Base-by-base conservation (phyloP, 2,113 vertebrate genomes). In the Todiramphus saurophagus region DNA sequence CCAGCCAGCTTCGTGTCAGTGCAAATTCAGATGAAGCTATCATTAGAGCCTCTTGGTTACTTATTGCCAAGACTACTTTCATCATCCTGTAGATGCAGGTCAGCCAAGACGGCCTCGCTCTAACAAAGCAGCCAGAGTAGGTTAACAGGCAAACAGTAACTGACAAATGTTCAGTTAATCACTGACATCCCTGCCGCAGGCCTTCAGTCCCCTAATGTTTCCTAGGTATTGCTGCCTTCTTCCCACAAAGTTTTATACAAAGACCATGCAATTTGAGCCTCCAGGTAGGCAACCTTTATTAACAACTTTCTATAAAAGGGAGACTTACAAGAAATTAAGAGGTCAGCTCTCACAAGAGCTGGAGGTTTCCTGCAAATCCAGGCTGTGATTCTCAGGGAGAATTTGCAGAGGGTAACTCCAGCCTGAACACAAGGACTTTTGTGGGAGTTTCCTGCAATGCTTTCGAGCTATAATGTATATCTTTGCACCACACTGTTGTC, bases 231-330 rank as follows among this genome's bases (percentile, higher is more conserved):
- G 18, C 64, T 89, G 28, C 37, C 24, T 55, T 79, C 20, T 33
- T 68, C 80, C 20, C 35, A 15, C 27, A 43, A 50, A 82, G 33
- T n/a, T 75, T 74, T 78, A 5, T 41, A n/a, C 8, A 62, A 83
- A 66, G 16, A 75, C 19, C 19, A 7, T 60, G 50, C 24, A 31
- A 59, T 91, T 75, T 78, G 75, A 68, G 16, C 7, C 59, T 68
- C 17, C 7, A 35, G 28, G 13, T 11, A 76, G 62, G 16, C 48
- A 73, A 8, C n/a, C 17, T 75, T 13, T 64, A 60, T 16, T 70
- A 83, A 12, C 18, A 20, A 43, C 39, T 69, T 62, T 1, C 5
- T 0, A 0, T 23, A 78, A 62, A 28, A 84, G 37, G 7, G 7
- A 69, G 28, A 12, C 41, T 66, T 91, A 78, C 20, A 48, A 31